Evolutionary conservation across 2,113 vertebrate genomes (phyloP), one percentile per base, ranked within the genome.

Genomic region (Meleagris gallopavo): DNA sequence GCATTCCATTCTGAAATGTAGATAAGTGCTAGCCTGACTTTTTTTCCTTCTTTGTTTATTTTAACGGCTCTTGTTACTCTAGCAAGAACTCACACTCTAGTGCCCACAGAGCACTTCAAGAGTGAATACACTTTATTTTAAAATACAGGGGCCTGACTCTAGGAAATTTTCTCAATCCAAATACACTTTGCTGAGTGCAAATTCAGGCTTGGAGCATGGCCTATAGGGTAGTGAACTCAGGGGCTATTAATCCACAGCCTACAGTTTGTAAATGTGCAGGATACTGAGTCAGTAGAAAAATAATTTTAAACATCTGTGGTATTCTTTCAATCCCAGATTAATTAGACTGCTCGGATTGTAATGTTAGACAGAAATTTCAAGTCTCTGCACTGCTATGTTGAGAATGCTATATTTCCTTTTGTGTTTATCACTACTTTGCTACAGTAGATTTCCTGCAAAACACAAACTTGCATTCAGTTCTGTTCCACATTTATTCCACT

Each of bases 271-370:
- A 97, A 97, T 96, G 96, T 96, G 93, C 96, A 97, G 95, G 94
- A 97, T 96, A 98, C 97, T 96, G 96, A 98, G 94, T 97, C 95
- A 97, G 94, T 96, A 97, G 92, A 81, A 97, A 97, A 97, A 96
- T 97, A 97, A 98, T 98, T 98, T 98, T 98, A 97, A 98, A 98
- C 97, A 98, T 98, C 98, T 98, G 98, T 97, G 97, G 96, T 96
- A 97, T 97, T 98, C 97, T 97, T 98, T 97, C 97, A 86, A 95
- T 98, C 97, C 95, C 95, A 97, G 94, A 98, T 98, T 98, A 98
- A 98, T 98, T 97, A 96, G 89, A 97, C 89, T 96, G 90, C 95
- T 97, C 91, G 85, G 86, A 97, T 97, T 94, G 89, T 95, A 95
- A 96, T 0, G 30, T 89, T 96, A 97, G 96, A 96, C 97, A 98